These are phyloP conservation scores for Eciton burchellii DNA, from an alignment of 1,140 invertebrate species.

Conservation along the genomic window DNA sequence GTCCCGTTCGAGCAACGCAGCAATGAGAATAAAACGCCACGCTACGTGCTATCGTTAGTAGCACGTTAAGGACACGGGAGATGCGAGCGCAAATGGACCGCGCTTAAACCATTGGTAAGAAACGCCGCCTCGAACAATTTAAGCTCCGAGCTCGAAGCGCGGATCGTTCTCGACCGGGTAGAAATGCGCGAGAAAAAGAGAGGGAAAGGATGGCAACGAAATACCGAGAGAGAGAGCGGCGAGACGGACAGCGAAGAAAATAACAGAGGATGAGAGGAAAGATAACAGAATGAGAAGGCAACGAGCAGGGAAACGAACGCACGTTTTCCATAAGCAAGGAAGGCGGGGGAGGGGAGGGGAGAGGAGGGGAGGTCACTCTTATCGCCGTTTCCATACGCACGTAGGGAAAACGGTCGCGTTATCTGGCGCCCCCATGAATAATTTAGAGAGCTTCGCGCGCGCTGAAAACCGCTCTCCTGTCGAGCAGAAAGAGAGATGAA, in stretches of 20 bases:
- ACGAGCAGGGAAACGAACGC: background rate
- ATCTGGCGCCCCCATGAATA: conserved; percentile 77
- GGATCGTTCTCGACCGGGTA: too few species aligned
- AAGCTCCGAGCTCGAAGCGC: too few species aligned
- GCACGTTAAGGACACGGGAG: background rate
- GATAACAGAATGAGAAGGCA: background rate
- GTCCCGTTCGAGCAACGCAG: conserved; percentile 19
- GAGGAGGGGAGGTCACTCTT: conserved; percentile 67
- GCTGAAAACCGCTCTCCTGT: conserved; percentile 70
- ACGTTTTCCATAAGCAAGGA: conserved; percentile 58
- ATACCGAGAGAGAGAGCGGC: too few species aligned
- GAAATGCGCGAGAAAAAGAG: background rate
- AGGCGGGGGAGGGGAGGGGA: conserved; percentile 45
- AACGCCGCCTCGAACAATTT: background rate
- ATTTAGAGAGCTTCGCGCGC: conserved; percentile 72
- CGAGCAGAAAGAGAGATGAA: conserved; percentile 17
- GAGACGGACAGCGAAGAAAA: background rate
- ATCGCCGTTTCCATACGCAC: conserved; percentile 74
- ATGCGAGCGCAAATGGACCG: background rate
- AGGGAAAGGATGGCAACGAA: background rate
- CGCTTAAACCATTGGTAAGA: background rate
- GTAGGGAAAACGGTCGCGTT: conserved; percentile 74
- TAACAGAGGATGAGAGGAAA: background rate
- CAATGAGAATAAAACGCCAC: background rate
- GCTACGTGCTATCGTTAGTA: background rate